Evolutionary conservation across 2,113 vertebrate genomes (phyloP).

Genomic region (Kryptolebias marmoratus): DNA sequence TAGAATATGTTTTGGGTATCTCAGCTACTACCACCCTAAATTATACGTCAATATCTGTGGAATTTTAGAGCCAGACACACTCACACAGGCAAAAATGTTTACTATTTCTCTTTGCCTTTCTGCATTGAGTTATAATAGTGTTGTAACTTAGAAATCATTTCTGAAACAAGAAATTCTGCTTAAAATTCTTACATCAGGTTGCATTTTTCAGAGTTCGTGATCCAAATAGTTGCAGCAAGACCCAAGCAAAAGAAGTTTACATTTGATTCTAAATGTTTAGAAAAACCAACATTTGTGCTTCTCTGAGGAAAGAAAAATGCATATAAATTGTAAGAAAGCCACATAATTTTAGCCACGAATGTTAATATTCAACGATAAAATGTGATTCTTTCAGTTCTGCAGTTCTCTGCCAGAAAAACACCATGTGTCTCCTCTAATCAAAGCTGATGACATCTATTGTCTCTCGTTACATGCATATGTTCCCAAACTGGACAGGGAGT

Average conservation of each 20-base stretch:
- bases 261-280: not conserved
- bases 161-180: not conserved
- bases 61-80: too few species aligned
- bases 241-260: not conserved
- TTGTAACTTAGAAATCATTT: not conserved
- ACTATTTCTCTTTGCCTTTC: too few species aligned
- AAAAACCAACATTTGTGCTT: not conserved
- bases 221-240: not conserved
- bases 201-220: not conserved
- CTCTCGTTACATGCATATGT: slow-evolving; percentile 29
- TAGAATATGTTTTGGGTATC: too few species aligned
- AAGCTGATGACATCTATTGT: not conserved
- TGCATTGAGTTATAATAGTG: too few species aligned
- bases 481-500: slow-evolving; percentile 11
- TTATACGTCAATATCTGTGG: too few species aligned
- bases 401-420: slow-evolving; percentile 22
- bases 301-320: not conserved
- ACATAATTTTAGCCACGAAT: not conserved
- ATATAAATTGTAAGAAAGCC: not conserved
- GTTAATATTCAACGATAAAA: slow-evolving; percentile 29
- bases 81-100: too few species aligned
- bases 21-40: too few species aligned
- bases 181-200: not conserved
- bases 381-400: slow-evolving; percentile 13
- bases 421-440: slow-evolving; percentile 30